Conservation (phyloP, 2,113 vertebrate genomes). For the Pterocles burchelli region DNA sequence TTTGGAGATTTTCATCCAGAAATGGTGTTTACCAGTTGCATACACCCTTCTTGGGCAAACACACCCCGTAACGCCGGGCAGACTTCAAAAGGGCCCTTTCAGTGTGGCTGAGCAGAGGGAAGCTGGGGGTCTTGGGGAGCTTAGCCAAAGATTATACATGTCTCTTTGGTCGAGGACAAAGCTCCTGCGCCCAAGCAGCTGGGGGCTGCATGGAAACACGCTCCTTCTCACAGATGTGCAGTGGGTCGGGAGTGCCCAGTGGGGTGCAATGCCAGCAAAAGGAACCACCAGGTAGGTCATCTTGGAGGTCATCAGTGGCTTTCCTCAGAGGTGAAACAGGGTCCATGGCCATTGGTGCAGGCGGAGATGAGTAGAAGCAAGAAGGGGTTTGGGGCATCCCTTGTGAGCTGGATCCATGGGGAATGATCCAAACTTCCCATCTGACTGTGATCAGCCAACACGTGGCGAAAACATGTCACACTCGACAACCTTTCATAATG, state of each 20-base stretch:
- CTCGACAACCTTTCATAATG: neutral
- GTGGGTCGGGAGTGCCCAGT: neutral
- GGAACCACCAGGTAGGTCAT: neutral
- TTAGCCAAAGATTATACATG: slow-evolving; percentile 47
- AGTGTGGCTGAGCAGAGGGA: neutral
- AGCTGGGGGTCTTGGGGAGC: neutral
- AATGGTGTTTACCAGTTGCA: slow-evolving; percentile 6
- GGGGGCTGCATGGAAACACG: neutral
- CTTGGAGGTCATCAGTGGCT: neutral
- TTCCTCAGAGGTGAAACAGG: neutral
- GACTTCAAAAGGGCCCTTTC: slow-evolving; percentile 62
- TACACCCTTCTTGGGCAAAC: neutral
- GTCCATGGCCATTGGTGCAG: accelerated
- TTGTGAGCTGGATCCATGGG: accelerated
- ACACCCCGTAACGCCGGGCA: accelerated
- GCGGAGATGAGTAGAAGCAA: neutral
- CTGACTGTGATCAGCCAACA: neutral
- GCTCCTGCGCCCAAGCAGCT: accelerated
- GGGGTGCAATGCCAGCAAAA: neutral
- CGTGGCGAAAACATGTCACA: neutral
- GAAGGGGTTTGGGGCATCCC: neutral
- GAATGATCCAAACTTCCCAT: neutral
- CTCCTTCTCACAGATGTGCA: neutral
- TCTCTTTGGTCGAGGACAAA: slow-evolving; percentile 18
- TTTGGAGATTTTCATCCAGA: slow-evolving; percentile 35